A percentile compares a stretch with the other conserved stretches of the same genome.
phyloP scores from a whole-genome alignment of 2,113 vertebrate species.

The Triplophysa tibetana region DNA sequence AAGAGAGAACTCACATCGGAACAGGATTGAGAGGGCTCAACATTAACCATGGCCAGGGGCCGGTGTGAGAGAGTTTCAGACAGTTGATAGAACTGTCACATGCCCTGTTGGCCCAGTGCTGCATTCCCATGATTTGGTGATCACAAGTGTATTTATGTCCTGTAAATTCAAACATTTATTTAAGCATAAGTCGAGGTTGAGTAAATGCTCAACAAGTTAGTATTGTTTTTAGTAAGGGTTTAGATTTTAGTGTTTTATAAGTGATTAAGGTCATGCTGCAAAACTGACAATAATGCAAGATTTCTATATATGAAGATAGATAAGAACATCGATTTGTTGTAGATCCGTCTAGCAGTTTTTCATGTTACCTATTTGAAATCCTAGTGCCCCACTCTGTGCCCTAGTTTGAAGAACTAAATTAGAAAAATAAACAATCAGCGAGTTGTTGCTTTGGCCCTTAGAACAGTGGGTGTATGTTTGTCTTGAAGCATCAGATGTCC shows the following conservation, averaged over 20 bases:
- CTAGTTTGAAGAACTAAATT: constrained; percentile 13
- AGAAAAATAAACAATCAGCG: constrained; percentile 1
- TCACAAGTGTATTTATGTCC: too few relatives aligned
- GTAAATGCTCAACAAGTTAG: too few relatives aligned
- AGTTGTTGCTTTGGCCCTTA: constrained; percentile 2
- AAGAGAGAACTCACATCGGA: background rate
- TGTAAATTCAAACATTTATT: too few relatives aligned
- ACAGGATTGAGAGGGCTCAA: background rate
- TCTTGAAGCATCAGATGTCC: constrained; percentile 5
- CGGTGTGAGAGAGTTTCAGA: too few relatives aligned
- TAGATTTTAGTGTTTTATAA: background rate
- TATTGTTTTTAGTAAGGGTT: too few relatives aligned
- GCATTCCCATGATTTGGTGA: too few relatives aligned
- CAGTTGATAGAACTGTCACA: too few relatives aligned
- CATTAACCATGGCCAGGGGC: too few relatives aligned
- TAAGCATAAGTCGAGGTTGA: too few relatives aligned
- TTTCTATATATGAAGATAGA: background rate
- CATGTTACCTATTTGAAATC: background rate
- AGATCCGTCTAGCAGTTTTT: background rate
- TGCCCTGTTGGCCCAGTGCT: too few relatives aligned
- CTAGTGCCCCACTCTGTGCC: background rate
- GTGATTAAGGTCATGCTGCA: too few relatives aligned
- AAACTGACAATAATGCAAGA: background rate
- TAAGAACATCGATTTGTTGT: too few relatives aligned
- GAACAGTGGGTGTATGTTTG: constrained; percentile 9